Percentiles rank a stretch among this genome's conserved stretches.
Evolutionary conservation across 37 sponge, comb jelly and placozoan genomes (phyloP).

Genomic region (Theonella swinhoei): DNA sequence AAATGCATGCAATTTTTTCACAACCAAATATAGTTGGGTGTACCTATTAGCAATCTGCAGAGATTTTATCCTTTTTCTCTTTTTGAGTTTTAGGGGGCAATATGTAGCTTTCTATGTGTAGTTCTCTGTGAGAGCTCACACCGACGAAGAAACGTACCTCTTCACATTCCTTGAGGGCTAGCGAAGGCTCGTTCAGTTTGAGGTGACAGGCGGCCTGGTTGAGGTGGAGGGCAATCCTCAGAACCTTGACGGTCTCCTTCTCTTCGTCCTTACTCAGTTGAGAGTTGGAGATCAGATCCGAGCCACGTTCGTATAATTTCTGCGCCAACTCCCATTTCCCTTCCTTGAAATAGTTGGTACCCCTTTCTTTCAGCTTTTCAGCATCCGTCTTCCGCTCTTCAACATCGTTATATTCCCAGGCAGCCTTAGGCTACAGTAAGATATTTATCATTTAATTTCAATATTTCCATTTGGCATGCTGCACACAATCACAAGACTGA

Average conservation of each 20-base stretch:
- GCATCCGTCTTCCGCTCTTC: conserved; percentile 81
- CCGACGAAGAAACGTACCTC: conserved; percentile 52
- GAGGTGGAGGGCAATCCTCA: conserved; percentile 60
- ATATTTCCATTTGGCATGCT: too few species aligned
- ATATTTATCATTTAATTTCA: too few species aligned
- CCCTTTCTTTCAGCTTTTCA: conserved; percentile 73
- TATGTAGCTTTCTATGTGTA: too few species aligned
- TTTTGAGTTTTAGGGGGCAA: too few species aligned
- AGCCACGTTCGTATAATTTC: conserved; percentile 79
- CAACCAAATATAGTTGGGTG: too few species aligned
- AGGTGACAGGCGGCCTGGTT: conserved; percentile 84
- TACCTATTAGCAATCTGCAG: too few species aligned
- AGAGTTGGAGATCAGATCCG: conserved; percentile 55
- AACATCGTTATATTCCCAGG: conserved; percentile 79
- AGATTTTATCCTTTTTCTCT: too few species aligned
- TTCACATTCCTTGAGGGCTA: conserved; percentile 67
- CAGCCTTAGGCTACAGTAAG: conserved; percentile 53
- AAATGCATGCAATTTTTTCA: too few species aligned
- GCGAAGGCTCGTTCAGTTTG: conserved; percentile 59
- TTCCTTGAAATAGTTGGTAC: conserved; percentile 86
- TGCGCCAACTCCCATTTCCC: conserved; percentile 70
- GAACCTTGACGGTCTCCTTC: conserved; percentile 45
- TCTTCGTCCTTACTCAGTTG: conserved; percentile 66
- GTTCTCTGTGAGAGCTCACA: too few species aligned
- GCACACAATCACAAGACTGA: too few species aligned